Base-by-base conservation (phyloP, 64 coral and sea anemone genomes). In the Catalaphyllia jardinei region DNA sequence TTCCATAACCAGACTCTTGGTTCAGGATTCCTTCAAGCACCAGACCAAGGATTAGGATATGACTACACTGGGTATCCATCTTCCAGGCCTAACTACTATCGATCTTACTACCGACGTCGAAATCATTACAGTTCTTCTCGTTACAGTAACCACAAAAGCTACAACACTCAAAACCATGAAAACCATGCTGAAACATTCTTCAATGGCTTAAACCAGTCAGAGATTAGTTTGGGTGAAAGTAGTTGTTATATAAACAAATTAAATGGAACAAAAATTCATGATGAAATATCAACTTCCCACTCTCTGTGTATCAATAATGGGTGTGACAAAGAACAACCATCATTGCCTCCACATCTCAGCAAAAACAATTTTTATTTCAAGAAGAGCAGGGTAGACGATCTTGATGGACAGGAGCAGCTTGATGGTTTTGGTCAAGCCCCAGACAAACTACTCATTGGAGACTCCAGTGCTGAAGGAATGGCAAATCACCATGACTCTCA, bases 71-170 rank as follows among this genome's bases (percentile, higher is more conserved):
- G 76, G 16, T 93, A 91, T 49, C 79, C 86, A 24, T 79, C 87
- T 75, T 55, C 89, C 67, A 83, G 81, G 52, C 83, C 92, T 49
- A 80, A 55, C 55, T 93, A 90, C 54, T 85, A 97, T 46, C 91
- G 95, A 31, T 71, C 87, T 61, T 75, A 72, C 1, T 93, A 83
- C 76, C 80, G 86, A 71, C 91, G 91, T 18, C n/a, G 95, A 49
- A 93, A 93, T 38, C 81, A 87, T 54, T 80, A 85, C 50, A 78
- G 91, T 80, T 35, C 80, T 29, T 82, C 73, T 49, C 79, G 86
- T 71, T 52, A 82, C 52, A 91, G 86, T 29, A 94, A 94, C 77
- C 61, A 87, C 61, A 55, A 97, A 73, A 93, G 78, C 20, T 82
- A 82, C 72, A 89, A 89, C 38, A 86, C 91, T 8, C 77, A 90